Base-by-base conservation (phyloP, 2,888 invertebrate genomes). In the Rhamnusium bicolor region DNA sequence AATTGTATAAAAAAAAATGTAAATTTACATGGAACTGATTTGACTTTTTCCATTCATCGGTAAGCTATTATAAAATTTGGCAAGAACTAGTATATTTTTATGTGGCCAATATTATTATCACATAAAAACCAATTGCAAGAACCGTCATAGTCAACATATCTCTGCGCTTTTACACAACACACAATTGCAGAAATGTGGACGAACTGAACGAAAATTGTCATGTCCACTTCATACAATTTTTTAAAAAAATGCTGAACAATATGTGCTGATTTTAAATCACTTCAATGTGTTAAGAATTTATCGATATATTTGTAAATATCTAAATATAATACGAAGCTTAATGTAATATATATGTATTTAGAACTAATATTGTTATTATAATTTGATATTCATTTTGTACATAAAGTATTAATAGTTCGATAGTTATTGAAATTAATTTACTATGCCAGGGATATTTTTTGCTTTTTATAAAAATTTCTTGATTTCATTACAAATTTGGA, bases 281-380 rank as follows among this genome's bases (percentile, higher is more conserved):
- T 74, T 77, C 71, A 73, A 73, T 73, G 62, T 72, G 67, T 72
- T 72, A 61, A 68, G 61, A 27, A 72, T 61, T 68, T 76, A 71
- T 75, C 71, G 56, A 80, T 77, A 79, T 78, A 76, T 77, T 80
- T 80, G 79, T 80, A 80, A 72, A 80, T 80, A 77, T 67, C n/a
- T 78, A 80, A 73, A 80, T 80, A 77, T 67, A 69, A 73, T 70
- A 77, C 68, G 66, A 80, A 72, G 80, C 80, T 80, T 80, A 75
- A 71, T 80, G 80, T 80, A 80, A 77, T 77, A 79, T 80, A 80
- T 67, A 80, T 80, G 80, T 80, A 80, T 73, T 67, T 79, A 80
- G 79, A 69, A 72, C 72, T 66, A 62, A 49, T 70, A 29, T n/a
- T 66, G 19, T 40, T 16, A 46, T 54, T 53, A 71, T 72, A 73